Conservation (phyloP, 2,113 vertebrate genomes). For the Vulpes vulpes region DNA sequence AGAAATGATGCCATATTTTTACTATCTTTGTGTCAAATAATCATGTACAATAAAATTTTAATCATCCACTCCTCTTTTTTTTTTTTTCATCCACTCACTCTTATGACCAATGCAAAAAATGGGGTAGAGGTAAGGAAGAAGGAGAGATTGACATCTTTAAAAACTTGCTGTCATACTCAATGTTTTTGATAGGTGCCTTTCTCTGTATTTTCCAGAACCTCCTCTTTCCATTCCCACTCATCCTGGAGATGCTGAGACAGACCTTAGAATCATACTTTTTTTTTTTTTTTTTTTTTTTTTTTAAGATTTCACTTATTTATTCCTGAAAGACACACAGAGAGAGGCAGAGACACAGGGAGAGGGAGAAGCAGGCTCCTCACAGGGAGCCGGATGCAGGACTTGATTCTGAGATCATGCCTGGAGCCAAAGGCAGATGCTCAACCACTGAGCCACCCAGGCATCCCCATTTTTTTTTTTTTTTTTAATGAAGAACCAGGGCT, state of each 20-base stretch:
- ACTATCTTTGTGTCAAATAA: neutral
- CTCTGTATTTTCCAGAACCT: neutral
- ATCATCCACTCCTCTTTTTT: neutral
- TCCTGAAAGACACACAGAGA: too few relatives aligned
- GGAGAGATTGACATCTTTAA: neutral
- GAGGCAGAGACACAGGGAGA: too few relatives aligned
- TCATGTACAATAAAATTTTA: neutral
- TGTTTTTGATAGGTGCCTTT: neutral
- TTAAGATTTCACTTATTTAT: too few relatives aligned
- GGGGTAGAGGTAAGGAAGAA: too few relatives aligned
- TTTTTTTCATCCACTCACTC: neutral
- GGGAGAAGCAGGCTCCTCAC: too few relatives aligned
- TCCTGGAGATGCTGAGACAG: neutral
- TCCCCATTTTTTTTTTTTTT: neutral
- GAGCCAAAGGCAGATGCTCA: too few relatives aligned
- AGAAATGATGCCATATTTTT: neutral
- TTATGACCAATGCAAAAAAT: neutral
- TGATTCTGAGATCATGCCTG: too few relatives aligned
- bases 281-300: neutral
- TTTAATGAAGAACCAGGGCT: constrained; percentile 1
- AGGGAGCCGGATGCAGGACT: too few relatives aligned
- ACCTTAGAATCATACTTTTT: neutral
- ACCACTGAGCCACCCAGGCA: too few relatives aligned
- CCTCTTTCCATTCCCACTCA: neutral
- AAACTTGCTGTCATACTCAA: neutral